Evolutionary conservation across 1,140 invertebrate genomes (phyloP).

Genomic region (Diprion similis): DNA sequence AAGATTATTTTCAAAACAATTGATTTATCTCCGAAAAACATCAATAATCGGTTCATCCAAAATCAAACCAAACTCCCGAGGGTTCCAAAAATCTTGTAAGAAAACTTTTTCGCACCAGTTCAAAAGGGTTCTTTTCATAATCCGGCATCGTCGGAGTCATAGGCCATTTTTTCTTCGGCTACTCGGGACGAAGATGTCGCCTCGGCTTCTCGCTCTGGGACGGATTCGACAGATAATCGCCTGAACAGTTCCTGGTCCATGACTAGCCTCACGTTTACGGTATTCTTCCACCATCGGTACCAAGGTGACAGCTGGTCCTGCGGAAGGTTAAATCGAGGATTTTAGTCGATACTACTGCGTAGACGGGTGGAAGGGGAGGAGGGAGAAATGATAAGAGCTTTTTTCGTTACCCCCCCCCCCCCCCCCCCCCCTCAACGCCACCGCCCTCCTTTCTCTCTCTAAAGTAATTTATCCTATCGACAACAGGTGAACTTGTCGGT

Average conservation of each 20-base stretch:
- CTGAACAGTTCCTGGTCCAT: constrained; percentile 42
- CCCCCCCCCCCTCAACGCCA: not conserved
- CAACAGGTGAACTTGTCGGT: not conserved
- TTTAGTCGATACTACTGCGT: not conserved
- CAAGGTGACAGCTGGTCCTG: constrained; percentile 58
- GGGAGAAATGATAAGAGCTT: constrained; percentile 19
- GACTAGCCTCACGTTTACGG: constrained; percentile 55
- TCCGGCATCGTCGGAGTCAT: constrained; percentile 26
- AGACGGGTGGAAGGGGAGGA: not conserved
- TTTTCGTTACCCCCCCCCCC: not conserved
- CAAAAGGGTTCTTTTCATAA: constrained; percentile 21
- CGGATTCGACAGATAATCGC: constrained; percentile 36
- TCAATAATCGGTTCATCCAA: no score
- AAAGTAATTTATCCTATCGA: not conserved
- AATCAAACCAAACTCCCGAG: no score
- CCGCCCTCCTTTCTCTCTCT: not conserved
- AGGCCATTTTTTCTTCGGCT: constrained; percentile 1
- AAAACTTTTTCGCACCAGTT: not conserved
- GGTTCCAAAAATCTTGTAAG: no score
- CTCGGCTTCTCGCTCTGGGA: constrained; percentile 38
- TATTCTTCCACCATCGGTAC: constrained; percentile 59
- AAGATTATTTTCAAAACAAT: no score
- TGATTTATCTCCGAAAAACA: no score
- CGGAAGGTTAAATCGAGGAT: constrained; percentile 24
- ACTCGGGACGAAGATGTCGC: constrained; percentile 13